Conservation (phyloP, 2,113 vertebrate genomes). For the Mormyrus iriodes region DNA sequence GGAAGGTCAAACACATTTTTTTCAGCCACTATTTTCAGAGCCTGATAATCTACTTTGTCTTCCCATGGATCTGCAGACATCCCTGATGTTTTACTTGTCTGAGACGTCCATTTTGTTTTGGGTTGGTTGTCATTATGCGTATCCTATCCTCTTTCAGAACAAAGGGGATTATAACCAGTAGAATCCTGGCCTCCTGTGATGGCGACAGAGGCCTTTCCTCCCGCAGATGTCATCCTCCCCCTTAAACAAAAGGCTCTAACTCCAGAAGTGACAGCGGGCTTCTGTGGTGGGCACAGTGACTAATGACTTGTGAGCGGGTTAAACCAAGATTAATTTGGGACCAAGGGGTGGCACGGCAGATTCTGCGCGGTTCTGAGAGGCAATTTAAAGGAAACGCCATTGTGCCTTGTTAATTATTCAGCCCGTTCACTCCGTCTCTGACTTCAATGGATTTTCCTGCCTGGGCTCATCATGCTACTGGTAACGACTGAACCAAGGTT, state of each 20-base stretch:
- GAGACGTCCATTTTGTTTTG: not conserved
- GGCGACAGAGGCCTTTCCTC: not conserved
- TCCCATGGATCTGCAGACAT: not conserved
- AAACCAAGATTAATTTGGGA: slow-evolving; percentile 9
- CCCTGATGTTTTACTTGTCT: not conserved
- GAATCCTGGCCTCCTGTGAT: not conserved
- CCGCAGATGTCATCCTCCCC: not conserved
- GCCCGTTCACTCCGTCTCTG: not conserved
- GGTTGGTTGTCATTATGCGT: not conserved
- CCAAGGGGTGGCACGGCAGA: not conserved
- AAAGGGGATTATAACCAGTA: not conserved
- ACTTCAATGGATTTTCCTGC: slow-evolving; percentile 16
- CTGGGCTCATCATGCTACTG: not conserved
- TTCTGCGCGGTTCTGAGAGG: not conserved
- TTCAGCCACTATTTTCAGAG: not conserved
- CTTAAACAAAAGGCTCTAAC: not conserved
- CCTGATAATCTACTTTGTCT: not conserved
- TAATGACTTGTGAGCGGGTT: slow-evolving; percentile 16
- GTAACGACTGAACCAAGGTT: not conserved
- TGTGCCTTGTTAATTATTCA: slow-evolving; percentile 21
- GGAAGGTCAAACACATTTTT: not conserved
- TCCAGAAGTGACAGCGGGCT: not conserved
- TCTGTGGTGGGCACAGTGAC: not conserved
- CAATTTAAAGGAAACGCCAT: slow-evolving; percentile 10
- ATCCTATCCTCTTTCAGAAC: slow-evolving; percentile 4